Evolutionary conservation across 92 coral and sea anemone genomes (phyloP).

Genomic region (Chrysogorgia sp.): DNA sequence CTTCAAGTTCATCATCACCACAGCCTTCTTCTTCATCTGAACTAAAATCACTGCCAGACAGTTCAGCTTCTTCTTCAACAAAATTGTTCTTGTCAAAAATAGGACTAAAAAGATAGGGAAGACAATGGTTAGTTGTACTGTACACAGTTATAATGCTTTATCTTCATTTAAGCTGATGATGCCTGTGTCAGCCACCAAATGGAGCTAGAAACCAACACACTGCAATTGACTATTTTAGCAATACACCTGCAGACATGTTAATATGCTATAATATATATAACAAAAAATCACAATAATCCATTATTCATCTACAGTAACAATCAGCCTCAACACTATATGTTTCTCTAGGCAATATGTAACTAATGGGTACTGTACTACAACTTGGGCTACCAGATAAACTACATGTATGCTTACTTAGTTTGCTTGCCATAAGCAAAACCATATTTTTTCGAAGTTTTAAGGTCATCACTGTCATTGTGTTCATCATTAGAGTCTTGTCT

Average conservation of each 20-base stretch:
- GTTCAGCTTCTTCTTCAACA: constrained; percentile 92
- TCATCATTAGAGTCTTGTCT: constrained; percentile 43
- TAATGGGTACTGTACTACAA: background rate
- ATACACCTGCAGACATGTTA: too few species aligned
- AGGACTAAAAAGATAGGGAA: constrained; percentile 31
- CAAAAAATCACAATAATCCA: too few species aligned
- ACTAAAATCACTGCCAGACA: constrained; percentile 96
- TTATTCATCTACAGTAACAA: too few species aligned
- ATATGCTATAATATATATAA: too few species aligned
- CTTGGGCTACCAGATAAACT: background rate
- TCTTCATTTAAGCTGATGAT: too few species aligned
- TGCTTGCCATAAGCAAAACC: constrained; percentile 63
- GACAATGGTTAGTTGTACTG: background rate
- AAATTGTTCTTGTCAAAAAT: constrained; percentile 85
- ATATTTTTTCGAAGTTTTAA: constrained; percentile 63
- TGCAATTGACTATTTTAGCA: background rate
- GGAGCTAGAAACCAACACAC: background rate
- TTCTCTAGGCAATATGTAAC: background rate
- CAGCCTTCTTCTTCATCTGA: constrained; percentile 91
- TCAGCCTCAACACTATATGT: too few species aligned
- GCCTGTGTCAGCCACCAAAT: too few species aligned
- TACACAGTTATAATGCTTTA: too few species aligned
- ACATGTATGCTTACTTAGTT: constrained; percentile 4
- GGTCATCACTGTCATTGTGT: constrained; percentile 59
- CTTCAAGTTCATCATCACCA: constrained; percentile 83